Percentiles rank a stretch among this genome's conserved stretches.
These are phyloP conservation scores for Chymomyza fuscimana DNA, from an alignment of 2,888 invertebrate genomes.

Conservation along the genomic window DNA sequence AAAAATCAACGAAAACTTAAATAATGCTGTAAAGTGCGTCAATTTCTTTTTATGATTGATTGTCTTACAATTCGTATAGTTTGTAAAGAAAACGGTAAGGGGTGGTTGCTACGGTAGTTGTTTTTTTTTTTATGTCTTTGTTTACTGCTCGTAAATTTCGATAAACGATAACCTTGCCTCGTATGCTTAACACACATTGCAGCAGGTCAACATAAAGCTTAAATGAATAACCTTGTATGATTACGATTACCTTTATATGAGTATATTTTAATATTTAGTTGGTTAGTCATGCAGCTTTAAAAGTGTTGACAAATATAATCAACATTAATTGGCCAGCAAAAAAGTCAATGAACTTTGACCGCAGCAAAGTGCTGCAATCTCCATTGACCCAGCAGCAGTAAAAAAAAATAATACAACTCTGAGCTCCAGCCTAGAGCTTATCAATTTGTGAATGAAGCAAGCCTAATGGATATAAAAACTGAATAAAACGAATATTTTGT, in stretches of 20 bases:
- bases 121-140: neutral
- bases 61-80: neutral
- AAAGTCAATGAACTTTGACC: conserved; percentile 33
- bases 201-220: neutral
- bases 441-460: conserved; percentile 34
- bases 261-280: neutral
- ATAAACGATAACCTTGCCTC: neutral
- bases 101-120: neutral
- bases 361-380: conserved; percentile 31
- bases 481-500: neutral
- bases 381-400: conserved; percentile 18
- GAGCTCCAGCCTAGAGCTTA: conserved; percentile 31
- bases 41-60: neutral
- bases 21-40: neutral
- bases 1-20: neutral
- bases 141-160: neutral
- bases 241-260: neutral
- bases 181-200: neutral
- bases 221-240: neutral
- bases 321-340: neutral
- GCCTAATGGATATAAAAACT: neutral
- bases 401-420: conserved; percentile 8
- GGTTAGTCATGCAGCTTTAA: neutral
- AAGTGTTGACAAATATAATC: neutral
- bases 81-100: neutral